Base-by-base conservation (phyloP, 2,113 vertebrate species). In the Psilopogon haemacephalus region DNA sequence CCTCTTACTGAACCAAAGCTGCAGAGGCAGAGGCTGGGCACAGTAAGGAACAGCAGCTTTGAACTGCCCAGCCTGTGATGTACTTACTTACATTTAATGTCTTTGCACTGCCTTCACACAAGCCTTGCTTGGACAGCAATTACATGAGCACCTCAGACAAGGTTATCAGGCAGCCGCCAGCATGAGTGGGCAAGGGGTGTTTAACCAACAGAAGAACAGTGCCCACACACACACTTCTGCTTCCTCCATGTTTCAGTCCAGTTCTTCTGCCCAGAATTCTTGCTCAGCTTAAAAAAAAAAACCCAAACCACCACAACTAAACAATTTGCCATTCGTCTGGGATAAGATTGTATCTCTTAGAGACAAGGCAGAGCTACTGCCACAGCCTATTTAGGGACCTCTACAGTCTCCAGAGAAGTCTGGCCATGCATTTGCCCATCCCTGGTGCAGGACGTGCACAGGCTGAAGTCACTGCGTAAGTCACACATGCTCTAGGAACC, bases 1-100 rank as follows among this genome's bases (percentile, higher is more conserved):
- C 50, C 73, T 90, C 24, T 74, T 90, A 44, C 80, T 82, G 84
- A 92, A 84, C 52, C 62, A 37, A 77, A 96, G 64, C 62, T 94
- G 80, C 77, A 58, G 73, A 65, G 48, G 37, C 64, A 93, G 56
- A 50, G 58, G 48, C 69, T 62, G 73, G n/a, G n/a, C 35, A 86
- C 90, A 95, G 12, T 30, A 88, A 77, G 63, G 94, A 62, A 62
- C 26, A 58, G 58, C 55, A 77, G 7, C 32, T 64, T 76, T 56
- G 35, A 58, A 54, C 54, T 75, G 63, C 23, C 73, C 48, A 27
- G 18, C 0, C 1, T 27, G 33, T 68, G 46, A 56, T 24, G 62
- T 86, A 73, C 2, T 72, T 38, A 17, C 15, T 62, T 54, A 30
- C 14, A 71, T 79, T 91, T 76, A 52, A 44, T 1, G 1, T 24